Percentiles rank a stretch among this genome's conserved stretches.
phyloP scores from a whole-genome alignment of 2,113 vertebrate genomes.

The Malaclemys terrapin region DNA sequence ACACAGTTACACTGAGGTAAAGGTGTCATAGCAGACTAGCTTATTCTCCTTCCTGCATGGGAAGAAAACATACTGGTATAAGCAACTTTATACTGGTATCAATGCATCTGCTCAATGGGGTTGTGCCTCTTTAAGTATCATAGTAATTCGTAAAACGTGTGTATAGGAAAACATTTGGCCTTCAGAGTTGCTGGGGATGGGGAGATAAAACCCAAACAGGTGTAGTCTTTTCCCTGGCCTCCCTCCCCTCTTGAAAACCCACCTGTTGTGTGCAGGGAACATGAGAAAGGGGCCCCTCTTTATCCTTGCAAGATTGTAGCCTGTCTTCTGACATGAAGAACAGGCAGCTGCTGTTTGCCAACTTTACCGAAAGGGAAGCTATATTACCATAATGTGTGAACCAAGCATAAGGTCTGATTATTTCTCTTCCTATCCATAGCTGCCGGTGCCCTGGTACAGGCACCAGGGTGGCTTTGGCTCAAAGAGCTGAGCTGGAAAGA shows the following conservation, averaged over 20 bases:
- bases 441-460: background rate
- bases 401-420: background rate
- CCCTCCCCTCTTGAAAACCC: background rate
- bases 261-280: background rate
- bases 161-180: background rate
- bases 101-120: background rate
- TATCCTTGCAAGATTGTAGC: background rate
- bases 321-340: constrained; percentile 8
- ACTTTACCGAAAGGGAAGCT: background rate
- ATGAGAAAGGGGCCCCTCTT: background rate
- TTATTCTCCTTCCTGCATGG: background rate
- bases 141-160: background rate
- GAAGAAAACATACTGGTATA: background rate
- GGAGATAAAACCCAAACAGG: background rate
- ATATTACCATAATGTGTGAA: background rate
- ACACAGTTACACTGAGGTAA: background rate
- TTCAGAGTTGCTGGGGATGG: background rate
- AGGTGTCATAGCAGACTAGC: background rate
- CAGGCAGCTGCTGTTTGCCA: background rate
- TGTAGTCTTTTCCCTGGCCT: background rate
- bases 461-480: background rate
- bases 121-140: background rate
- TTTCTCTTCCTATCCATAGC: background rate
- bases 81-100: background rate
- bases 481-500: background rate